These are phyloP conservation scores for Centruroides vittatus DNA, from an alignment of 1,140 invertebrate species.

Conservation along the genomic window DNA sequence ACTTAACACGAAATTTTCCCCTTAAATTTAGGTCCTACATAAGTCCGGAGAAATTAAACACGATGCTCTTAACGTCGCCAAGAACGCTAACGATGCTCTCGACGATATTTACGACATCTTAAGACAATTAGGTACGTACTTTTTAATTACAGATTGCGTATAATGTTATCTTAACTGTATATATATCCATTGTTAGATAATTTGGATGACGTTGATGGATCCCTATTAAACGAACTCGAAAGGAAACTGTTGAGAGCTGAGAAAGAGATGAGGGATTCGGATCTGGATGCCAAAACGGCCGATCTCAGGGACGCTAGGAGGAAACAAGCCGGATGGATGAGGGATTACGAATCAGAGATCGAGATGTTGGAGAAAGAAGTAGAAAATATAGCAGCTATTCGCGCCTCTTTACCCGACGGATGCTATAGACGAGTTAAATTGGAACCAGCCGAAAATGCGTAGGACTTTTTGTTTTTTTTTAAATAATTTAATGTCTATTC, in stretches of 20 bases:
- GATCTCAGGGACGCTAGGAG: conserved; percentile 51
- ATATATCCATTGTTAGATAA: conserved; percentile 4
- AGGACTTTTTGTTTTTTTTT: background rate
- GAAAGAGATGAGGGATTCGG: conserved; percentile 48
- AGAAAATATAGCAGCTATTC: conserved; percentile 70
- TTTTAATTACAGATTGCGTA: no score
- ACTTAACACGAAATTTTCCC: no score
- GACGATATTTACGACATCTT: conserved; percentile 61
- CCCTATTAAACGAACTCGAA: conserved; percentile 53
- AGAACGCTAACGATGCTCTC: conserved; percentile 63
- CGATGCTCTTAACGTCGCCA: conserved; percentile 55
- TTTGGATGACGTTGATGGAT: conserved; percentile 37
- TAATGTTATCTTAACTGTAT: background rate
- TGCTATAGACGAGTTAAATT: conserved; percentile 53
- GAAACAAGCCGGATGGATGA: conserved; percentile 57
- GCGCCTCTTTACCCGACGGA: conserved; percentile 57
- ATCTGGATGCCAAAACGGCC: conserved; percentile 59
- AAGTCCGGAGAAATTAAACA: conserved; percentile 79
- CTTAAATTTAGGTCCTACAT: conserved; percentile 37
- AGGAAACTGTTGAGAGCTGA: conserved; percentile 55
- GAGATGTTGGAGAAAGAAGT: conserved; percentile 57
- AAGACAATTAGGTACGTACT: conserved; percentile 6
- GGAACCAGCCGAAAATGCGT: conserved; percentile 29
- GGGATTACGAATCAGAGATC: conserved; percentile 67
- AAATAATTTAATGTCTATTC: no score